Evolutionary conservation across 2,113 vertebrate species (phyloP).

Genomic region (Atractosteus spatula): DNA sequence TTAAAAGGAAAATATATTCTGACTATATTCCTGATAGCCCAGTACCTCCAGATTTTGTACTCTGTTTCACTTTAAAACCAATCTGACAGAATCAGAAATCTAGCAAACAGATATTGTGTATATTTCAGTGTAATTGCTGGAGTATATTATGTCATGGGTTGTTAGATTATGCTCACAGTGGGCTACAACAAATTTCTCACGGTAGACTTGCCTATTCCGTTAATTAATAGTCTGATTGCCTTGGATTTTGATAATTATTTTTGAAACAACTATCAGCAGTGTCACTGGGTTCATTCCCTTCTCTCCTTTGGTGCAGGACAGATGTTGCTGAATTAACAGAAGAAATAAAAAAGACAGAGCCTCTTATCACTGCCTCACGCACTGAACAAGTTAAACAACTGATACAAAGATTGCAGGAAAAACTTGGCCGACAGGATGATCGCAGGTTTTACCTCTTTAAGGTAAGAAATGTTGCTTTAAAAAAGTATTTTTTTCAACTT

Average conservation of each 20-base stretch:
- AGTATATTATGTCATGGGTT: no score
- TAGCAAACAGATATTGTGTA: no score
- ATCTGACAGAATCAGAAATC: no score
- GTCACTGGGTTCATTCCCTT: background rate
- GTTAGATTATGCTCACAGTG: no score
- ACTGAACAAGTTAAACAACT: conserved; percentile 73
- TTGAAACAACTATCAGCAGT: no score
- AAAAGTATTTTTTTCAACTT: background rate
- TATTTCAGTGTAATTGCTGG: no score
- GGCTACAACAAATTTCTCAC: no score
- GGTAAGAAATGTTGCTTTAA: conserved; percentile 56
- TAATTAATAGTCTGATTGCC: no score
- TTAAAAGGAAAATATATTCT: background rate
- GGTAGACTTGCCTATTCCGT: no score
- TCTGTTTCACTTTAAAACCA: background rate
- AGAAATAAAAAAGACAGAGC: conserved; percentile 76
- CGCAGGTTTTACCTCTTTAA: conserved; percentile 82
- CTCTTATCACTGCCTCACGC: conserved; percentile 78
- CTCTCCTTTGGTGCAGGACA: conserved; percentile 56
- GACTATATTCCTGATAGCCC: conserved; percentile 2
- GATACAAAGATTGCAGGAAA: conserved; percentile 80
- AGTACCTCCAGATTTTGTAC: background rate
- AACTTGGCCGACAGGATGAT: conserved; percentile 70
- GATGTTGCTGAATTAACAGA: conserved; percentile 72
- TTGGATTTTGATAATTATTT: no score